Percentiles rank a stretch among this genome's conserved stretches.
phyloP scores from a whole-genome alignment of 1,140 invertebrate species.

The Monochamus saltuarius region DNA sequence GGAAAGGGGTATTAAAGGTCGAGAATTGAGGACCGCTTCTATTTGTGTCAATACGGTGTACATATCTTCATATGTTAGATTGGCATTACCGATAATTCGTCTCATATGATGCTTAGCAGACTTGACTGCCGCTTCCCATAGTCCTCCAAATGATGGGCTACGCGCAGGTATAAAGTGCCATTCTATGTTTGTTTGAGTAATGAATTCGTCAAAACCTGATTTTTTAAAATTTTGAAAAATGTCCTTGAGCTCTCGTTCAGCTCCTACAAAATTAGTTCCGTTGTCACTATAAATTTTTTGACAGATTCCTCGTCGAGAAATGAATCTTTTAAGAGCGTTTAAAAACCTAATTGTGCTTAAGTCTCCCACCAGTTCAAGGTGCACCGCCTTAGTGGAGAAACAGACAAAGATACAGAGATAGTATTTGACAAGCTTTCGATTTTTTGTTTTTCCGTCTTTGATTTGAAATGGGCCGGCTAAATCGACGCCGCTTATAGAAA shows the following conservation, averaged over 20 bases:
- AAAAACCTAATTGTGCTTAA: conserved; percentile 17
- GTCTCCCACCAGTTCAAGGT: conserved; percentile 17
- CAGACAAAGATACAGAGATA: conserved; percentile 24
- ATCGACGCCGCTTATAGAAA: conserved; percentile 34
- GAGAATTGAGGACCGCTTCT: conserved; percentile 44
- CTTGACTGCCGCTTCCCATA: conserved; percentile 47
- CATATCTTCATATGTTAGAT: conserved; percentile 44
- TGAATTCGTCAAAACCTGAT: conserved; percentile 9
- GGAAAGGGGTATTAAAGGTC: conserved; percentile 26
- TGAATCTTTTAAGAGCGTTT: conserved; percentile 42
- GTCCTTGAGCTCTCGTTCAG: no score
- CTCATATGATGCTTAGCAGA: conserved; percentile 30
- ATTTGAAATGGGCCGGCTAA: conserved; percentile 29
- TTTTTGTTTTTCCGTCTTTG: conserved; percentile 14
- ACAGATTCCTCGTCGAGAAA: conserved; percentile 37
- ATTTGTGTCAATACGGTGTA: conserved; percentile 38
- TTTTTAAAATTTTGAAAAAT: conserved; percentile 19
- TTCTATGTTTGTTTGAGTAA: conserved; percentile 13
- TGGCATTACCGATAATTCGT: conserved; percentile 32
- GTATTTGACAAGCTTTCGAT: conserved; percentile 9
- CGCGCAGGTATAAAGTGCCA: conserved; percentile 51
- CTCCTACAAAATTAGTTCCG: no score
- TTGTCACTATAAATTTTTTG: conserved; percentile 36
- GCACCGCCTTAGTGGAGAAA: conserved; percentile 21
- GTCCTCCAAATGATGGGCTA: conserved; percentile 46